Percentiles rank a stretch among this genome's conserved stretches.
Conservation (phyloP, 2,113 vertebrate species). For the Tympanuchus pallidicinctus region DNA sequence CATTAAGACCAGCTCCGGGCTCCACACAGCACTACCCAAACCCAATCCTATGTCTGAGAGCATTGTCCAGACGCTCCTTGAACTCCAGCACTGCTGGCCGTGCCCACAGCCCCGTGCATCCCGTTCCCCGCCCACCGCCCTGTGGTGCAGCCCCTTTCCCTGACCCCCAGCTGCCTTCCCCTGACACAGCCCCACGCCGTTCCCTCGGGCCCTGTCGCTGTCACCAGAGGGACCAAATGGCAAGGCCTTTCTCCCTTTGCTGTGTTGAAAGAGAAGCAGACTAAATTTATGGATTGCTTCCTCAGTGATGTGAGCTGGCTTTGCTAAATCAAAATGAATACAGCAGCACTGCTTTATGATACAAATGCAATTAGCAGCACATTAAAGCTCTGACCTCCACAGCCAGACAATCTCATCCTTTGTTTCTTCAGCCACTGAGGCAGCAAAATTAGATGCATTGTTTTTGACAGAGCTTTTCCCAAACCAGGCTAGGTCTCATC, state of each 20-base stretch:
- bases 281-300: slow-evolving; percentile 3
- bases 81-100: too few relatives aligned
- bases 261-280: background rate
- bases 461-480: slow-evolving; percentile 46
- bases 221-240: background rate
- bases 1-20: too few relatives aligned
- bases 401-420: slow-evolving; percentile 24
- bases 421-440: slow-evolving; percentile 29
- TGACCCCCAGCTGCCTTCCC: too few relatives aligned
- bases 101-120: too few relatives aligned
- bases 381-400: slow-evolving; percentile 19
- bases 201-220: too few relatives aligned
- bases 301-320: background rate
- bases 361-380: slow-evolving; percentile 31
- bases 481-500: background rate
- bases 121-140: too few relatives aligned
- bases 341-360: background rate
- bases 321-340: slow-evolving; percentile 36
- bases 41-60: too few relatives aligned
- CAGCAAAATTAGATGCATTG: slow-evolving; percentile 22
- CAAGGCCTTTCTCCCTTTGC: background rate
- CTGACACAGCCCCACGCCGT: background rate
- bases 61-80: too few relatives aligned
- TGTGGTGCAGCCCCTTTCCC: too few relatives aligned
- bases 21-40: too few relatives aligned